Base-by-base conservation (phyloP, 2,797 vertebrate species). In the Somateria mollissima region DNA sequence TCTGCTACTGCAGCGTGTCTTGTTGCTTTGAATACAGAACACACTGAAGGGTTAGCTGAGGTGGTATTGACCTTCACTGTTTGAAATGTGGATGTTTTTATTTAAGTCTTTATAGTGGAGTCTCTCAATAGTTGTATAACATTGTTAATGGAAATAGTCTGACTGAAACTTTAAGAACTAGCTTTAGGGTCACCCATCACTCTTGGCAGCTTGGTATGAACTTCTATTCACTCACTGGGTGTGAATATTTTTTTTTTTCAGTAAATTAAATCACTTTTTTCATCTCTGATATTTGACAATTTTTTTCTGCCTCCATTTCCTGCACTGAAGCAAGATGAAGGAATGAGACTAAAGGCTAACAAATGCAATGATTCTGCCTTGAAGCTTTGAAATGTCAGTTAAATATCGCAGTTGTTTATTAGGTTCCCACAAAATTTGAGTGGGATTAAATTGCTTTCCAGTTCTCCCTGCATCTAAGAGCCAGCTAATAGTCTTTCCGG, bases 351-450 rank as follows among this genome's bases (percentile, higher is more conserved):
- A 12, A 87, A 84, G 67, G 70, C 37, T 87, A 91, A 90, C 32
- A 89, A 86, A 93, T 49, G 43, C 47, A 89, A 32, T 84, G 37
- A 57, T 88, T 90, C 77, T 95, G 74, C 56, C 74, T 91, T 71
- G 79, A 71, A 92, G 76, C 83, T 93, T 86, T 89, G 77, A 94
- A 95, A 96, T 92, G 80, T 87, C 88, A 86, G 60, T 90, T 95
- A 94, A 96, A 95, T 93, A 94, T 79, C 41, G 27, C 74, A 84
- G 74, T 13, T 94, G 64, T 88, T 95, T 93, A 74, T 95, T 95
- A 82, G 43, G 60, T 93, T 96, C 72, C 65, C 71, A 85, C 2
- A 3, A 75, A 95, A 80, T 92, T 72, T 92, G 87, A 89, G 81
- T 94, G 70, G 87, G 78, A 88, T 94, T 94, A 64, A 54, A 85